A percentile compares a stretch with the other conserved stretches of the same genome.
These are phyloP conservation scores for Pluvialis apricaria DNA, from an alignment of 2,113 vertebrate species.

Conservation along the genomic window DNA sequence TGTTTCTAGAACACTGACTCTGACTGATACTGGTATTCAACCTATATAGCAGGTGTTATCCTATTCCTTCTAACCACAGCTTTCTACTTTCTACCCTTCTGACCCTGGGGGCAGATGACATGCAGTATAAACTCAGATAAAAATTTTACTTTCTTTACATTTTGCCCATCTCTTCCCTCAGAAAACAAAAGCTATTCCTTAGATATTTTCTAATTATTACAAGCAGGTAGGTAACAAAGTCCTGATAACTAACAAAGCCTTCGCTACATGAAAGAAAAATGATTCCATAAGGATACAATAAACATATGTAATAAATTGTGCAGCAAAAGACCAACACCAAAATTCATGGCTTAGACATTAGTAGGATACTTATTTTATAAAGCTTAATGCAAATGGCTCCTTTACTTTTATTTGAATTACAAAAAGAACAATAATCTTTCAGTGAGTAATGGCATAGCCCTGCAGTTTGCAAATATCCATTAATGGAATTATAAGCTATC, in stretches of 20 bases:
- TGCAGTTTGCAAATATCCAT: conserved; percentile 18
- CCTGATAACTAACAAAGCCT: not conserved
- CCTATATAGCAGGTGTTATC: not conserved
- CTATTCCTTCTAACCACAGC: not conserved
- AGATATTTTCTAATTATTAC: not conserved
- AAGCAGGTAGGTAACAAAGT: not conserved
- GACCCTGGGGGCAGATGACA: not conserved
- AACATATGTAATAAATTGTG: not conserved
- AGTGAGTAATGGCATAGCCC: not conserved
- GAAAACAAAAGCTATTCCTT: not conserved
- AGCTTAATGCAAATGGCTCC: not conserved
- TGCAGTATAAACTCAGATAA: not conserved
- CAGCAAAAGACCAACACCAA: not conserved
- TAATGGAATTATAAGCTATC: conserved; percentile 24
- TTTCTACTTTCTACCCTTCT: not conserved
- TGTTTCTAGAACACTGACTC: not conserved
- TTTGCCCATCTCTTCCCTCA: not conserved
- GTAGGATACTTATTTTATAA: not conserved
- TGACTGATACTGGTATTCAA: not conserved
- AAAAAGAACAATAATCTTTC: not conserved
- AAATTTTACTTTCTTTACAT: not conserved
- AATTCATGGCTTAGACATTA: not conserved
- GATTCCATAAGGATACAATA: not conserved
- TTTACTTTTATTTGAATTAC: not conserved
- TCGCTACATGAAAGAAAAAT: not conserved